phyloP scores from a whole-genome alignment of 37 sponge, comb jelly and placozoan genomes.

The Halichondria panicea region DNA sequence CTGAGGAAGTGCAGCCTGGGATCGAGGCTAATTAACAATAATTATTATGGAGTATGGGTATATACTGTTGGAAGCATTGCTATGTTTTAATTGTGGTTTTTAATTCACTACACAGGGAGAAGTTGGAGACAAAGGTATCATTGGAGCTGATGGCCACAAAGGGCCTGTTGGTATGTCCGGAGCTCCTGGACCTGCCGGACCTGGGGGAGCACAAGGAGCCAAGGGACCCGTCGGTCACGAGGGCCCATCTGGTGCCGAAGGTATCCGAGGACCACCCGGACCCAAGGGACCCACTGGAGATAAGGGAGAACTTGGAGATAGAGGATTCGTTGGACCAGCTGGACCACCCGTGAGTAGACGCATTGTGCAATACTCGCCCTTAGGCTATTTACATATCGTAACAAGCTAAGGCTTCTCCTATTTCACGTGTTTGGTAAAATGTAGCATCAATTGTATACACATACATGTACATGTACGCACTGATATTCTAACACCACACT shows the following conservation, averaged over 20 bases:
- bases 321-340: slow-evolving; percentile 40
- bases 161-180: slow-evolving; percentile 76
- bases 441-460: too few species aligned
- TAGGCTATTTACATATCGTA: neutral
- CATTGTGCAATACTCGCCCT: neutral
- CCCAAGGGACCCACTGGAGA: slow-evolving; percentile 56
- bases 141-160: slow-evolving; percentile 29
- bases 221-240: slow-evolving; percentile 44
- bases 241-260: slow-evolving; percentile 40
- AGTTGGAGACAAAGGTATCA: slow-evolving; percentile 61
- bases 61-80: too few species aligned
- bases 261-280: slow-evolving; percentile 44
- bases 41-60: too few species aligned
- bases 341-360: slow-evolving; percentile 53
- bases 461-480: too few species aligned
- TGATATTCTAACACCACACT: too few species aligned
- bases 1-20: too few species aligned
- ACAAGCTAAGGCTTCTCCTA: neutral
- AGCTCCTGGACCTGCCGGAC: slow-evolving; percentile 70
- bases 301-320: slow-evolving; percentile 54
- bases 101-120: slow-evolving; percentile 38
- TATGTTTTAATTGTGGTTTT: too few species aligned
- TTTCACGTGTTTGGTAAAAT: neutral
- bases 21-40: too few species aligned
- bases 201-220: slow-evolving; percentile 42